phyloP scores from a whole-genome alignment of 2,113 vertebrate species.

The Pagrus major region DNA sequence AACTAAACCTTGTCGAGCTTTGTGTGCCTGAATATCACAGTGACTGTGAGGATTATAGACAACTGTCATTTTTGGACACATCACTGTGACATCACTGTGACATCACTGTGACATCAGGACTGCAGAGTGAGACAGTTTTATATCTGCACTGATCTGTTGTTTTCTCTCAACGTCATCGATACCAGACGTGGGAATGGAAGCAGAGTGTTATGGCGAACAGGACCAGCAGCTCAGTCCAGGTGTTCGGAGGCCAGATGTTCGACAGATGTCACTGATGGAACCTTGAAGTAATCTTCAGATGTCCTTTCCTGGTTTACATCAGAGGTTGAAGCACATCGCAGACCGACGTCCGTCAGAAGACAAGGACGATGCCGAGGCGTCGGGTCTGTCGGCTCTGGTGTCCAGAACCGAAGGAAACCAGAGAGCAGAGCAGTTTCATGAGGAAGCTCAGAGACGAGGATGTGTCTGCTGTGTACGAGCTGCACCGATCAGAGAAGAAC shows the following conservation, averaged over 20 bases:
- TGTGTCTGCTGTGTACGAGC: background rate
- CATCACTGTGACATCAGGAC: no score
- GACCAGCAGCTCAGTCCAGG: no score
- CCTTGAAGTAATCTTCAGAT: no score
- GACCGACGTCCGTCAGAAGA: background rate
- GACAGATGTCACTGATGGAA: no score
- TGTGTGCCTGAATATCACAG: no score
- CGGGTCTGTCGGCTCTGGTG: background rate
- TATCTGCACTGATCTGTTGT: background rate
- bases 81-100: no score
- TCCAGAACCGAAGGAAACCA: background rate
- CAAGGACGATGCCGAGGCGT: background rate
- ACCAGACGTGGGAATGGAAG: background rate
- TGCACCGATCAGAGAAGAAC: background rate
- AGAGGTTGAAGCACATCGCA: slow-evolving; percentile 4
- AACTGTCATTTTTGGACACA: no score
- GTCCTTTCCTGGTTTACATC: background rate
- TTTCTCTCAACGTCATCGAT: background rate
- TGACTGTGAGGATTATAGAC: no score
- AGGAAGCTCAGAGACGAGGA: background rate
- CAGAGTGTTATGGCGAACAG: background rate
- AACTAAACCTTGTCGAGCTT: no score
- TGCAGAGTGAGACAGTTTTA: no score
- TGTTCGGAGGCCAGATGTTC: no score
- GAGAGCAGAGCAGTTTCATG: background rate